Evolutionary conservation across 2,113 vertebrate genomes (phyloP).

Genomic region (Elaphurus davidianus): DNA sequence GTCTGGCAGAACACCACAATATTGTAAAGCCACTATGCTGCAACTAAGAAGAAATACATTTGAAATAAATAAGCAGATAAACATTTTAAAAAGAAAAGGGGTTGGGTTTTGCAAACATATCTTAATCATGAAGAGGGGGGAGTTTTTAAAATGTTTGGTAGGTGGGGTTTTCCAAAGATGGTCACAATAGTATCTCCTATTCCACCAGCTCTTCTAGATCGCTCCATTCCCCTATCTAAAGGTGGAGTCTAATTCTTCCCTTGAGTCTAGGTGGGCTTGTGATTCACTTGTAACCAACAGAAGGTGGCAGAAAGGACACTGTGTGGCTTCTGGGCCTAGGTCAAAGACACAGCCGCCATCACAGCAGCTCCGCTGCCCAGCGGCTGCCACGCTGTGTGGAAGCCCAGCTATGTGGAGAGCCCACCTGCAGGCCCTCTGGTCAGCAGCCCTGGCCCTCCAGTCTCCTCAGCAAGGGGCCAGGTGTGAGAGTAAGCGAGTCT

Average conservation of each 20-base stretch:
- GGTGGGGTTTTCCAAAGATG: background rate
- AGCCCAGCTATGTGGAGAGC: background rate
- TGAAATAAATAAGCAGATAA: background rate
- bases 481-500: background rate
- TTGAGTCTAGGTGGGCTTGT: background rate
- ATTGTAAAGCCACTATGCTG: background rate
- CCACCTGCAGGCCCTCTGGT: accelerated
- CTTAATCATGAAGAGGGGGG: background rate
- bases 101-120: background rate
- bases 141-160: background rate
- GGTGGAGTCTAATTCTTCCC: background rate
- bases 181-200: background rate
- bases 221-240: background rate
- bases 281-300: background rate
- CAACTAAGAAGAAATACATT: background rate
- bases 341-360: background rate
- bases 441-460: background rate
- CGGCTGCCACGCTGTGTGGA: background rate
- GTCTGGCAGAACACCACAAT: background rate
- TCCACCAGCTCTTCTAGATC: background rate
- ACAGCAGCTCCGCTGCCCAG: background rate
- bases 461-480: background rate
- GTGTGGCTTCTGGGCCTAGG: background rate
- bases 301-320: background rate
- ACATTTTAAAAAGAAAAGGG: background rate